A percentile compares a stretch with the other conserved stretches of the same genome.
These are phyloP conservation scores for Phylloscopus whistleri DNA, from an alignment of 2,113 vertebrate genomes.

Conservation along the genomic window DNA sequence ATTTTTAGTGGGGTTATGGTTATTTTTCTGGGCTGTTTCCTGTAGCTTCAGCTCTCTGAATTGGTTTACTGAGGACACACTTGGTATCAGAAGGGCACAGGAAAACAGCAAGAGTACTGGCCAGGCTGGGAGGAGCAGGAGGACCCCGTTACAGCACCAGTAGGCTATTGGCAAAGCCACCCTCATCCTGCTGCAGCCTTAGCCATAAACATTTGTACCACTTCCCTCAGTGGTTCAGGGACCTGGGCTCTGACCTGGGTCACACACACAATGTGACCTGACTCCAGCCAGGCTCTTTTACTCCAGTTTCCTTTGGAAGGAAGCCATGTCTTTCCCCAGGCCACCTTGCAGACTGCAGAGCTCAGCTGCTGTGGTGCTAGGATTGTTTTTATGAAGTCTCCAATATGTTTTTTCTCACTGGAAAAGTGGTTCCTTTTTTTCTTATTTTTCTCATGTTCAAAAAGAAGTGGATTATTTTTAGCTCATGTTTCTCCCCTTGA, in stretches of 20 bases:
- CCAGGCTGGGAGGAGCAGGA: not conserved
- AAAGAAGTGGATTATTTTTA: constrained; percentile 40
- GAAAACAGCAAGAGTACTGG: not conserved
- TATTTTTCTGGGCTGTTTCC: not conserved
- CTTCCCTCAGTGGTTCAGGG: not conserved
- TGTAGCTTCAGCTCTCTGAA: not conserved
- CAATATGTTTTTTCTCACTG: not conserved
- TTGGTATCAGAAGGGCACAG: not conserved
- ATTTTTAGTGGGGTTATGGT: rapidly evolving
- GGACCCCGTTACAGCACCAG: rapidly evolving
- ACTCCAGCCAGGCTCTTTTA: not conserved
- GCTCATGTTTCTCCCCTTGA: not conserved
- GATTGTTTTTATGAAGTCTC: not conserved
- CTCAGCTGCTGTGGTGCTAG: constrained; percentile 41
- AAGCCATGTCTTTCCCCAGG: not conserved
- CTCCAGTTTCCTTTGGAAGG: constrained; percentile 22
- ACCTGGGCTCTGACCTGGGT: constrained; percentile 30
- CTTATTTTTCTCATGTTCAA: constrained; percentile 22
- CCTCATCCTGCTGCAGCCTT: not conserved
- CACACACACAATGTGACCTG: not conserved
- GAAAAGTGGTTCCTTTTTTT: not conserved
- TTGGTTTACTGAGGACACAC: not conserved
- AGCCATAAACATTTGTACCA: not conserved
- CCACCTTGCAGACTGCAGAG: constrained; percentile 16
- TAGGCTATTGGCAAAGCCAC: not conserved